These are phyloP conservation scores for Meandrina meandrites DNA, from an alignment of 92 coral and sea anemone species.

Conservation along the genomic window DNA sequence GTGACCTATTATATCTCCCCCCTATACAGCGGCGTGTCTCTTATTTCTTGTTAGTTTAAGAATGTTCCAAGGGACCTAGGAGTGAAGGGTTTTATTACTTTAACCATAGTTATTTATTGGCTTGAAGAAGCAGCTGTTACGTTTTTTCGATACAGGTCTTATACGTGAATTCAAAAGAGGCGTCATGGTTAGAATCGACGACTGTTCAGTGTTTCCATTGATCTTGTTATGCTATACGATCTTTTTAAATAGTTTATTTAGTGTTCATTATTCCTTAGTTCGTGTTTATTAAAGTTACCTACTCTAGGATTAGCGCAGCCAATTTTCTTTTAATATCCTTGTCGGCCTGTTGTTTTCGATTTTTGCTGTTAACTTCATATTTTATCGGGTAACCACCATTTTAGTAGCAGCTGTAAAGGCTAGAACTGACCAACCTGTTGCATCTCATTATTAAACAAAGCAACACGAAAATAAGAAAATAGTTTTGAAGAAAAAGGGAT, in stretches of 20 bases:
- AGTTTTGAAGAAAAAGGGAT: neutral
- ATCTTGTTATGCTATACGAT: neutral
- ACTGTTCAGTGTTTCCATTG: neutral
- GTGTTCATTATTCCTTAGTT: neutral
- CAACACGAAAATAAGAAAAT: neutral
- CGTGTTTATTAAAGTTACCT: neutral
- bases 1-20: conserved; percentile 25
- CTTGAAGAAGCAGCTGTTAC: too few species aligned
- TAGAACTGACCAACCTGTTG: neutral
- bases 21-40: conserved; percentile 40
- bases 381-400: neutral
- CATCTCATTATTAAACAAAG: neutral
- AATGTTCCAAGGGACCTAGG: conserved; percentile 4
- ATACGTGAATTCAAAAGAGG: neutral
- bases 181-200: neutral
- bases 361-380: neutral
- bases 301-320: neutral
- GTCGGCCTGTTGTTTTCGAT: neutral
- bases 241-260: neutral
- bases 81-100: conserved; percentile 12
- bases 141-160: neutral
- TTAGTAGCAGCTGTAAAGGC: neutral
- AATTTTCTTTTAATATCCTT: neutral
- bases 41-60: neutral
- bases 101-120: neutral